Conservation (phyloP, 2,797 vertebrate species). For the Bradypodion ventrale region DNA sequence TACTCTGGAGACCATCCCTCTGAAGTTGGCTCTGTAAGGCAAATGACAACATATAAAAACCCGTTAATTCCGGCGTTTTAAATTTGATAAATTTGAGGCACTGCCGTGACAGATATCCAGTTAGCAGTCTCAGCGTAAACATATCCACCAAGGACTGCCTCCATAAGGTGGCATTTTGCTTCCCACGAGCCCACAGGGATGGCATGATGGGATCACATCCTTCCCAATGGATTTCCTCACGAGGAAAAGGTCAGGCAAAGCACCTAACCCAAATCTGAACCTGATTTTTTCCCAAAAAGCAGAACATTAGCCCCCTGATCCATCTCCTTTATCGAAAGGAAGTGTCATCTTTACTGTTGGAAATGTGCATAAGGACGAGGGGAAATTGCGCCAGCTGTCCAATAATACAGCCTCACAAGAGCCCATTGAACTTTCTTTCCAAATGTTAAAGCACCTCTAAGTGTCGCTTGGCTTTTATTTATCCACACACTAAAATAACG, state of each 20-base stretch:
- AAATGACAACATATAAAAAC: too few relatives aligned
- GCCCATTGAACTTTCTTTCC: slow-evolving; percentile 8
- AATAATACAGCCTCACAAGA: background rate
- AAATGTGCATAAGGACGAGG: background rate
- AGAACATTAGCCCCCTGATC: background rate
- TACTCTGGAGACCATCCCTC: too few relatives aligned
- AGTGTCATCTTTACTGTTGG: background rate
- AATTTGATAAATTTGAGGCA: too few relatives aligned
- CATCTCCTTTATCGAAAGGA: slow-evolving; percentile 10
- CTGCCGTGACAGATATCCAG: too few relatives aligned
- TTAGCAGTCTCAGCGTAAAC: too few relatives aligned
- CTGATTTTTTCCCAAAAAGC: background rate
- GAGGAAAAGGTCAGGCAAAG: too few relatives aligned
- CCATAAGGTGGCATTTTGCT: background rate
- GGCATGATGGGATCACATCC: background rate
- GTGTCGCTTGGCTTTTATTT: background rate
- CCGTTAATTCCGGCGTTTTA: too few relatives aligned
- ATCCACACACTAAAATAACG: slow-evolving; percentile 12
- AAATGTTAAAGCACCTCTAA: slow-evolving; percentile 11
- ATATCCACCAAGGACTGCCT: too few relatives aligned
- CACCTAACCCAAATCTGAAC: background rate
- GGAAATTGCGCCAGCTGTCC: background rate
- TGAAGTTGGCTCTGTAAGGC: too few relatives aligned
- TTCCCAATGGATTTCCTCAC: background rate
- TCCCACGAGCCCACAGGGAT: background rate